phyloP scores from a whole-genome alignment of 2,113 vertebrate genomes.

The Bostrychus sinensis region DNA sequence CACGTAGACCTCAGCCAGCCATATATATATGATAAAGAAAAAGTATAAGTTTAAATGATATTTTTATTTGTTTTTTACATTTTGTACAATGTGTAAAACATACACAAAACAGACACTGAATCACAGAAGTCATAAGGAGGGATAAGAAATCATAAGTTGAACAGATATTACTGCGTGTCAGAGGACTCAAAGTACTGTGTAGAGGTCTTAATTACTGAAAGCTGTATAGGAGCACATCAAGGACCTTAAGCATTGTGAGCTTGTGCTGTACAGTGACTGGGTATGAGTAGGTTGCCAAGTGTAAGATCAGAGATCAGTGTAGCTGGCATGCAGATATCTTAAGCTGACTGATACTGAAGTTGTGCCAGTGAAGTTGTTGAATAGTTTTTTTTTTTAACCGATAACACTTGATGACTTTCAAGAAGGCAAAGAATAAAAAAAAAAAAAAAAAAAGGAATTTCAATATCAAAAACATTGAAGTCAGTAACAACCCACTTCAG shows the following conservation, averaged over 20 bases:
- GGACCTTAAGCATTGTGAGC: conserved; percentile 35
- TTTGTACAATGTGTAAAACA: conserved; percentile 81
- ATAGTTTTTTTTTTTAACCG: conserved; percentile 25
- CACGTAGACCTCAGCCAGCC: too few species aligned
- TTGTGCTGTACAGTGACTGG: conserved; percentile 73
- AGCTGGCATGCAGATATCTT: conserved; percentile 67
- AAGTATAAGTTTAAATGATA: conserved; percentile 44
- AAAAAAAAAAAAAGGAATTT: conserved; percentile 15
- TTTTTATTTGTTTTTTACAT: conserved; percentile 77
- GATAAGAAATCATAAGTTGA: conserved; percentile 50
- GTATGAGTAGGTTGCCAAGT: conserved; percentile 30
- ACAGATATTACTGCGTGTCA: conserved; percentile 42
- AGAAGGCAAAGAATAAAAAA: conserved; percentile 60
- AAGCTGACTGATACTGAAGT: conserved; percentile 50
- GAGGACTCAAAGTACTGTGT: conserved; percentile 33
- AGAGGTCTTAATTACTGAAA: conserved; percentile 31
- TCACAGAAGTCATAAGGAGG: conserved; percentile 68
- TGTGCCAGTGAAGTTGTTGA: conserved; percentile 53
- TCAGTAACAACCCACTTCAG: conserved; percentile 75
- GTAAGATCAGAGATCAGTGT: conserved; percentile 54
- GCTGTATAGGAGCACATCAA: conserved; percentile 17
- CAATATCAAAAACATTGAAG: conserved; percentile 77
- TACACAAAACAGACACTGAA: conserved; percentile 75
- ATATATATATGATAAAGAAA: too few species aligned
- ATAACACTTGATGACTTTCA: conserved; percentile 40